Evolutionary conservation across 2,113 vertebrate species (phyloP).

Genomic region (Motacilla tschutschensis): DNA sequence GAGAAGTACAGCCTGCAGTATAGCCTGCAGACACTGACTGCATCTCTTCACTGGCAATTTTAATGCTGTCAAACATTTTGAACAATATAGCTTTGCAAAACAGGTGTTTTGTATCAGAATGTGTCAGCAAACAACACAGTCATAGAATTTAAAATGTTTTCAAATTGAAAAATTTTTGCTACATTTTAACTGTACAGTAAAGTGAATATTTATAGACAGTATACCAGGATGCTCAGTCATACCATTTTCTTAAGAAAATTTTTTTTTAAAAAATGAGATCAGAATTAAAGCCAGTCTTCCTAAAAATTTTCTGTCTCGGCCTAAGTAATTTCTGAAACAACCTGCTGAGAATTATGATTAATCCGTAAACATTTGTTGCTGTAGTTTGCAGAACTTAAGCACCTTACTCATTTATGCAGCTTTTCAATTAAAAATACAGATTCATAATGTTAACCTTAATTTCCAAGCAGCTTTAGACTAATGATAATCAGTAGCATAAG

Average conservation of each 20-base stretch:
- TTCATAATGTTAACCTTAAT: slow-evolving; percentile 53
- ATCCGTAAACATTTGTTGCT: neutral
- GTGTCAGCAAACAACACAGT: neutral
- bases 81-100: neutral
- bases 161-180: neutral
- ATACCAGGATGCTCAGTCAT: neutral
- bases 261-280: neutral
- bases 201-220: neutral
- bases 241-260: neutral
- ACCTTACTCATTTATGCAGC: slow-evolving; percentile 43
- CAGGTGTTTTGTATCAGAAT: neutral
- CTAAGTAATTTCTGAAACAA: slow-evolving; percentile 1
- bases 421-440: slow-evolving; percentile 39
- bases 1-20: neutral
- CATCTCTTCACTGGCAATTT: neutral
- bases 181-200: neutral
- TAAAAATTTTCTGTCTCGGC: neutral
- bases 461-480: slow-evolving; percentile 37
- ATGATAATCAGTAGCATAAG: slow-evolving; percentile 50
- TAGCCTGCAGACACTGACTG: neutral
- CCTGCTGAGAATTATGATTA: neutral
- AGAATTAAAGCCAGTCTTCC: neutral
- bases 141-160: neutral
- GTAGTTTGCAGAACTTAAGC: neutral
- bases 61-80: neutral